phyloP scores from a whole-genome alignment of 2,797 vertebrate species.

The Cyclura pinguis region DNA sequence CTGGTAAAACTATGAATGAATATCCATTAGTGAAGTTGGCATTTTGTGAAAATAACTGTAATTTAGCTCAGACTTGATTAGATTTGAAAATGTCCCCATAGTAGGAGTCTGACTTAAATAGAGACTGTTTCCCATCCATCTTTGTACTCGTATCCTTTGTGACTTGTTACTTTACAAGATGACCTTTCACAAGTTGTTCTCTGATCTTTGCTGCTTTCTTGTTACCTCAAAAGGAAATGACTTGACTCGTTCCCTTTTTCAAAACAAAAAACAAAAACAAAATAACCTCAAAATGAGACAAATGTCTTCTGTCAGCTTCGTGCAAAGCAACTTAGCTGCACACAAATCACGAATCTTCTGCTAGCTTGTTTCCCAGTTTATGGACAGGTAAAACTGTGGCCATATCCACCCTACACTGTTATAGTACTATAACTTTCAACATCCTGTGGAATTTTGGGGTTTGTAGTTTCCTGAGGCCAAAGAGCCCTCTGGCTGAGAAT shows the following conservation, averaged over 20 bases:
- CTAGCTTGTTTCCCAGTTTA: neutral
- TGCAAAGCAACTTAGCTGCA: neutral
- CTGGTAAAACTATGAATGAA: neutral
- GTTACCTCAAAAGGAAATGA: neutral
- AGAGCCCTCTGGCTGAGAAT: too few species aligned
- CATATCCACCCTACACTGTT: too few species aligned
- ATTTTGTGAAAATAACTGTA: slow-evolving; percentile 24
- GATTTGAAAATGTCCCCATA: slow-evolving; percentile 2
- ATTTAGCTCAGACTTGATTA: slow-evolving; percentile 12
- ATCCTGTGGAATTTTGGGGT: too few species aligned
- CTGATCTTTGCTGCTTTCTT: neutral
- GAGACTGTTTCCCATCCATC: neutral
- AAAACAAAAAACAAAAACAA: neutral
- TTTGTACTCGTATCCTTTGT: neutral
- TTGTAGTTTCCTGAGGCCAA: too few species aligned
- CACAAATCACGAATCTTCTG: neutral
- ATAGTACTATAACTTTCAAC: too few species aligned
- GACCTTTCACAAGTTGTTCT: neutral
- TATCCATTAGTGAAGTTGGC: neutral
- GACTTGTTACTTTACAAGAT: neutral
- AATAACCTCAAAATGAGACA: neutral
- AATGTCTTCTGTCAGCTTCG: too few species aligned
- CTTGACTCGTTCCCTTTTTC: neutral
- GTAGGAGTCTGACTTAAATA: neutral
- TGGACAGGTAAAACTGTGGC: neutral